Base-by-base conservation (phyloP, 2,888 invertebrate genomes). In the Caenorhabditis plicata region DNA sequence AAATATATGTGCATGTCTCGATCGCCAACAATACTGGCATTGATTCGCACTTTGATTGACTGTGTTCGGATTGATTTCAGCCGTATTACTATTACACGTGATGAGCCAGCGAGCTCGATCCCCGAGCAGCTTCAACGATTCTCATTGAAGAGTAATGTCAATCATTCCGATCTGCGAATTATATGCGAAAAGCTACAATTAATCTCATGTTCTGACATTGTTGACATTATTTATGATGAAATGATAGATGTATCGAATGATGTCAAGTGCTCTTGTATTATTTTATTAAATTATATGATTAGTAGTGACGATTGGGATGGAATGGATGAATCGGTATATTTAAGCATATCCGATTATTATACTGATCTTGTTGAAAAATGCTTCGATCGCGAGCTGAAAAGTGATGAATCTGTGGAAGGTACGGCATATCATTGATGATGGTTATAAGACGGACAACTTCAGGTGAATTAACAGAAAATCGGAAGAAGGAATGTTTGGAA, bases 321-420 rank as follows among this genome's bases (percentile, higher is more conserved):
- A 39, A 39, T 31, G 3, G 57, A 58, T 20, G 58, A 58, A n/a
- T 48, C 58, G n/a, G 22, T 43, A 9, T 32, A 49, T 48, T 26
- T 48, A 19, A 44, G 48, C 45, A 23, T 60, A 2, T 41, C 60
- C n/a, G 60, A 60, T 25, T 53, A 53, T 26, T 26, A 53, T 15
- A 22, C 49, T 0, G 2, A 42, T n/a, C 35, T 53, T 13, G 23
- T 41, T 3, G 42, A 53, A 8, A 8, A 27, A 33, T 25, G 41
- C 0, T 52, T 40, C 20, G 32, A 41, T 9, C 15, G 41, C 3
- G 15, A 32, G 2, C 9, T 40, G 19, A 50, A 44, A 43, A 42
- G 39, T 13, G 56, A 50, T 19, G 15, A 8, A 8, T 26, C 27
- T 17, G 33, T 42, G 25, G 33, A 44, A 44, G 43, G 33, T 43